Conservation (phyloP, 2,113 vertebrate genomes). For the Rhipidura dahli region DNA sequence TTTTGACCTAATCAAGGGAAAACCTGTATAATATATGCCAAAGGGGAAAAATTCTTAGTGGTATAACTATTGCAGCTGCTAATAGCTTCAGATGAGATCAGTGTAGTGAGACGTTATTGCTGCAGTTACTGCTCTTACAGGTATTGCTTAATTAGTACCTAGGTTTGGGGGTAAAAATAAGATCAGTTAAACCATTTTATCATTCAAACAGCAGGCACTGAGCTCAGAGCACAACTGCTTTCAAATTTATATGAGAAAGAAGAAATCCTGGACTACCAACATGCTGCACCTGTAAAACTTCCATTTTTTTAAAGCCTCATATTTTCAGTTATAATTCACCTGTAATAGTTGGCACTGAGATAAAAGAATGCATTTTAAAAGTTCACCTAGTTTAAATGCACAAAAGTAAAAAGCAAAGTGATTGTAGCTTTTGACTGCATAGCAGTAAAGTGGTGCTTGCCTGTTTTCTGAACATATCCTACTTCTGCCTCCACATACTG, state of each 20-base stretch:
- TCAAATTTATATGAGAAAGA: background rate
- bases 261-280: background rate
- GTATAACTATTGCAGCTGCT: background rate
- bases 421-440: background rate
- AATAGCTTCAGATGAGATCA: constrained; percentile 19
- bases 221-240: background rate
- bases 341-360: background rate
- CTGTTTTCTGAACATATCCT: background rate
- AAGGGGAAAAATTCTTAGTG: background rate
- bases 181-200: background rate
- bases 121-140: background rate
- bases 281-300: background rate
- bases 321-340: background rate
- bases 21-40: background rate
- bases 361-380: background rate
- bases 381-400: background rate
- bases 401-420: background rate
- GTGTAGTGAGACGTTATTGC: background rate
- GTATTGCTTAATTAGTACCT: constrained; percentile 10
- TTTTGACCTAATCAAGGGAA: background rate
- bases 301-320: background rate
- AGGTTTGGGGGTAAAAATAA: background rate
- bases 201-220: background rate
- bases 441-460: background rate
- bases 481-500: background rate